Percentiles rank a stretch among this genome's conserved stretches.
Evolutionary conservation across 2,113 vertebrate species (phyloP).

Genomic region (Dicentrarchus labrax): DNA sequence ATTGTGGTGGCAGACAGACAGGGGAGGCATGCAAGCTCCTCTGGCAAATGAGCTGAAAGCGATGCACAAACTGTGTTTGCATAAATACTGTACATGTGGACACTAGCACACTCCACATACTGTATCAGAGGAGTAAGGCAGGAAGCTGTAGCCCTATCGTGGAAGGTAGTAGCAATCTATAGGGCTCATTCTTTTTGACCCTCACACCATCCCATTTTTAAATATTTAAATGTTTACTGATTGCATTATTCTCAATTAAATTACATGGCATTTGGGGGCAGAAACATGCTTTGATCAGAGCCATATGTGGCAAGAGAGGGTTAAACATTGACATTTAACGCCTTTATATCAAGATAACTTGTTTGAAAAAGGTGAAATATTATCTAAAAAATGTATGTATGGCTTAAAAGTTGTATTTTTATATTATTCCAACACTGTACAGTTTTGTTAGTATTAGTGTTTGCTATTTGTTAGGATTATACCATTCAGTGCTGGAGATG

Average conservation of each 20-base stretch:
- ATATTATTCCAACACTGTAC: background rate
- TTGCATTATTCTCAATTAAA: background rate
- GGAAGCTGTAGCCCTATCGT: background rate
- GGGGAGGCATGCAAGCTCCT: background rate
- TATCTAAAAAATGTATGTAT: background rate
- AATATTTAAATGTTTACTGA: background rate
- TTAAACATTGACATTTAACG: background rate
- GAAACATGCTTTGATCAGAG: background rate
- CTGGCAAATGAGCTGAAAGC: slow-evolving; percentile 30
- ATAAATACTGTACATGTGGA: background rate
- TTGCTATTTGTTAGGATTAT: background rate
- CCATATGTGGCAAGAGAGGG: background rate
- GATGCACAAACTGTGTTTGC: slow-evolving; percentile 21
- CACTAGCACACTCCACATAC: background rate
- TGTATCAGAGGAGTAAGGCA: background rate
- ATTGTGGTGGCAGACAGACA: slow-evolving; percentile 47
- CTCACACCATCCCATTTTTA: background rate
- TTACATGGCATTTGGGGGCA: background rate
- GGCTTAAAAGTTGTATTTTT: background rate
- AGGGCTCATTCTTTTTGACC: background rate
- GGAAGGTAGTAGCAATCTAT: background rate
- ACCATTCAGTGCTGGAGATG: background rate
- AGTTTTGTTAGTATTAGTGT: background rate
- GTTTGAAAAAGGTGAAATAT: background rate
- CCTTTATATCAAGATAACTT: background rate